These are phyloP conservation scores for Drosophila saltans DNA, from an alignment of 1,140 invertebrate genomes.

Conservation along the genomic window DNA sequence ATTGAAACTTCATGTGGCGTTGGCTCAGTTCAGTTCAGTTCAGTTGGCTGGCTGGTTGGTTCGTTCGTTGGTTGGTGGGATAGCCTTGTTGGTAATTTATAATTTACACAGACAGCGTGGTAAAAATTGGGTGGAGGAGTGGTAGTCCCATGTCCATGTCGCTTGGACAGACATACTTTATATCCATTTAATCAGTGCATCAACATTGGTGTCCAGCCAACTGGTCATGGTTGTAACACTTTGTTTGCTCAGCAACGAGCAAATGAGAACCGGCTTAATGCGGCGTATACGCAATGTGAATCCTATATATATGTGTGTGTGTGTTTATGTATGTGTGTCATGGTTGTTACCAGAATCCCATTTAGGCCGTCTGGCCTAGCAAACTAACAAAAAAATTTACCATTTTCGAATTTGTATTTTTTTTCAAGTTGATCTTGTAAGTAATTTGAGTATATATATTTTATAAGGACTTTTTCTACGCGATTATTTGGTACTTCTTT, in stretches of 20 bases:
- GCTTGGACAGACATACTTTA: conserved; percentile 62
- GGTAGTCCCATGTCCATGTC: conserved; percentile 41
- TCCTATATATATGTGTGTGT: conserved; percentile 9
- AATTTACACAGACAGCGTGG: conserved; percentile 54
- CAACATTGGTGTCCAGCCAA: conserved; percentile 28
- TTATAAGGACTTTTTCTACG: no score
- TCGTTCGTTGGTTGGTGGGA: neutral
- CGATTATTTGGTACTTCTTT: no score
- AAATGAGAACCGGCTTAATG: conserved; percentile 19
- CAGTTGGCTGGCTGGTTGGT: conserved; percentile 20
- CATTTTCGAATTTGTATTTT: neutral
- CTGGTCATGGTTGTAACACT: conserved; percentile 38
- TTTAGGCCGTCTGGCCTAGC: neutral
- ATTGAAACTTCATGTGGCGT: conserved; percentile 74
- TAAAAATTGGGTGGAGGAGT: neutral
- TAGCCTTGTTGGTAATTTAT: conserved; percentile 59
- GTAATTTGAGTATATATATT: no score
- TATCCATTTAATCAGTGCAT: conserved; percentile 76
- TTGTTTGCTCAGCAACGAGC: conserved; percentile 39
- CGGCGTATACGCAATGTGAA: conserved; percentile 51
- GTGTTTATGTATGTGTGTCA: neutral
- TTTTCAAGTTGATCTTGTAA: no score
- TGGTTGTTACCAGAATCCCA: neutral
- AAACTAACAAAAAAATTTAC: neutral
- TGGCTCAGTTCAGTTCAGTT: neutral